A percentile compares a stretch with the other conserved stretches of the same genome.
phyloP scores from a whole-genome alignment of 2,797 vertebrate species.

The Anomalospiza imberbis region DNA sequence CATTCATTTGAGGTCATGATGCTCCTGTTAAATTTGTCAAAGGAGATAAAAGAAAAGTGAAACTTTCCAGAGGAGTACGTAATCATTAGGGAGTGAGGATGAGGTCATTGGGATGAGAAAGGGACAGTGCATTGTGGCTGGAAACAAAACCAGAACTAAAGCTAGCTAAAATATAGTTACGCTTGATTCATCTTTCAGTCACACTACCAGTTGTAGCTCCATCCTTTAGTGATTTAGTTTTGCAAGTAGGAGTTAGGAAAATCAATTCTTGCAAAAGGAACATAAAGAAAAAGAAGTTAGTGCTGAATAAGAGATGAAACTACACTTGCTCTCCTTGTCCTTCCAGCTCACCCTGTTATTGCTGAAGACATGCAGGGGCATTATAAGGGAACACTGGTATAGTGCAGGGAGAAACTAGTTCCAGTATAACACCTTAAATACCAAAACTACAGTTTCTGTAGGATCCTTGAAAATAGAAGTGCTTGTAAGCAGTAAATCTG shows the following conservation, averaged over 20 bases:
- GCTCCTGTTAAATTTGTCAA: constrained; percentile 19
- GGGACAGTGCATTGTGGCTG: background rate
- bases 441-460: background rate
- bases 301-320: background rate
- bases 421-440: background rate
- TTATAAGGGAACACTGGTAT: background rate
- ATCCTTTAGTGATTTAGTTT: background rate
- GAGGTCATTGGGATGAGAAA: constrained; percentile 1
- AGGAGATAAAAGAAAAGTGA: constrained; percentile 7
- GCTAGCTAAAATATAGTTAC: background rate
- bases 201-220: background rate
- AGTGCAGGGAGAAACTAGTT: background rate
- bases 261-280: background rate
- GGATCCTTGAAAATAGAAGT: background rate
- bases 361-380: background rate
- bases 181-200: background rate
- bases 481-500: background rate
- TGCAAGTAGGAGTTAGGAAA: background rate
- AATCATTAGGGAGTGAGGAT: background rate
- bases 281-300: background rate
- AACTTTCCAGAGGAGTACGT: background rate
- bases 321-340: background rate
- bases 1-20: constrained; percentile 5
- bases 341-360: background rate
- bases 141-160: background rate